phyloP scores from a whole-genome alignment of 2,797 vertebrate species.

The Carapus acus region DNA sequence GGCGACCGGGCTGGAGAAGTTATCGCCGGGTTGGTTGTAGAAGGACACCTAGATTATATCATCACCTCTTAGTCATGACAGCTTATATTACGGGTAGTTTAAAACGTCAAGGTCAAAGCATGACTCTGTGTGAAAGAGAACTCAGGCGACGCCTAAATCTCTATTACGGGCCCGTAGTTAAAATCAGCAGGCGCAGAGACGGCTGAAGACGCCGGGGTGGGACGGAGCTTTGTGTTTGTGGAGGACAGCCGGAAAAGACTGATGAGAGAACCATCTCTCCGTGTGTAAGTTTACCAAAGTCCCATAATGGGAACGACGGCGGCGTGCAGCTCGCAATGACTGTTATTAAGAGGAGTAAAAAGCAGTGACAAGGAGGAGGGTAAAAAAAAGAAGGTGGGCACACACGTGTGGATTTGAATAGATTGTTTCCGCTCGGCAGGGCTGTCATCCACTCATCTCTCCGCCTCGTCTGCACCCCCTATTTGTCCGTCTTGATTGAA shows the following conservation, averaged over 20 bases:
- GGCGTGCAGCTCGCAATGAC: conserved; percentile 16
- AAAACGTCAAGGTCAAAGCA: conserved; percentile 64
- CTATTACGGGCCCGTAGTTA: conserved; percentile 52
- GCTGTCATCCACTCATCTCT: conserved; percentile 55
- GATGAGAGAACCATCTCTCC: not conserved
- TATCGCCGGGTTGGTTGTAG: conserved; percentile 47
- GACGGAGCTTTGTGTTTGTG: conserved; percentile 44
- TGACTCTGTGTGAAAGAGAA: conserved; percentile 42
- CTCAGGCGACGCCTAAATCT: conserved; percentile 41
- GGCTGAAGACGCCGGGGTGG: conserved; percentile 6
- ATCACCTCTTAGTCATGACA: conserved; percentile 71
- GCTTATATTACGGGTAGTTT: conserved; percentile 64
- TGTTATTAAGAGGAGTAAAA: conserved; percentile 26
- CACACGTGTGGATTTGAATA: conserved; percentile 40
- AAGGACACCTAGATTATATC: conserved; percentile 70
- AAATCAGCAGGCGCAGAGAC: conserved; percentile 36
- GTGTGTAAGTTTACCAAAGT: conserved; percentile 9
- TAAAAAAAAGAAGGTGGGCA: conserved; percentile 15
- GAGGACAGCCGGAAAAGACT: conserved; percentile 17
- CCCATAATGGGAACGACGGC: conserved; percentile 1
- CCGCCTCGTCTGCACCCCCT: conserved; percentile 41
- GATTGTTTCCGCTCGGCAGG: conserved; percentile 51
- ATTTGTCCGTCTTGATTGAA: conserved; percentile 61
- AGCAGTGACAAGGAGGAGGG: conserved; percentile 10
- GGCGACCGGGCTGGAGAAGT: conserved; percentile 56